Base-by-base conservation (phyloP, 2,888 invertebrate genomes). In the Nycteola revayana region DNA sequence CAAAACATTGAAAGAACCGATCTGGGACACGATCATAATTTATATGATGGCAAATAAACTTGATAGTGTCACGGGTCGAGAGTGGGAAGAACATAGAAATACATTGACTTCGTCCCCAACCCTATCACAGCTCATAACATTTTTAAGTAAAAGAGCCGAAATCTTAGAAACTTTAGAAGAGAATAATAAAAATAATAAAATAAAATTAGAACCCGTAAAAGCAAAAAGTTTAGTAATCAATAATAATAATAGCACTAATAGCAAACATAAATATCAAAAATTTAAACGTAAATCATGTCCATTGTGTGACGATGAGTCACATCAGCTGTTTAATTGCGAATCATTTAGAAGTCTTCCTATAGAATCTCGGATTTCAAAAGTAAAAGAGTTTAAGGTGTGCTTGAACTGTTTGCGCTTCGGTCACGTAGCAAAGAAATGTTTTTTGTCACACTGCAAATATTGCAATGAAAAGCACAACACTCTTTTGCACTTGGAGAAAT, bases 41-140 rank as follows among this genome's bases (percentile, higher is more conserved):
- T 41, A 26, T 27, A 32, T 41, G 30, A 21, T 36, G 30, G 29
- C 41, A 1, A 7, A 23, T 7, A 41, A 36, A 17, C 14, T 41
- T 25, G 36, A 41, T 18, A 11, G 7, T 7, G 7, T n/a, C 7
- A 24, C 36, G 7, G 29, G 23, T 10, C 17, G 32, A 10, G 18
- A 34, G 14, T 40, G 40, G 40, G 40, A 26, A 21, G 32, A 32
- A 7, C 10, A 30, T 21, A 10, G 25, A 6, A 10, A 25, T 21
- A 21, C 20, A 2, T 11, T 25, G 7, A 4, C 4, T 1, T 1
- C 5, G 7, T 3, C 10, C 2, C 31, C 25, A 7, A 18, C n/a
- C 9, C 8, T 28, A 3, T 9, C 1, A 6, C 20, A 10, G 9
- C 25, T 32, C n/a, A 8, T 3, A 10, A 8, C 21, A 7, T 32